These are phyloP conservation scores for Drosophila pseudoobscura DNA, from an alignment of 1,140 invertebrate species.

Conservation along the genomic window DNA sequence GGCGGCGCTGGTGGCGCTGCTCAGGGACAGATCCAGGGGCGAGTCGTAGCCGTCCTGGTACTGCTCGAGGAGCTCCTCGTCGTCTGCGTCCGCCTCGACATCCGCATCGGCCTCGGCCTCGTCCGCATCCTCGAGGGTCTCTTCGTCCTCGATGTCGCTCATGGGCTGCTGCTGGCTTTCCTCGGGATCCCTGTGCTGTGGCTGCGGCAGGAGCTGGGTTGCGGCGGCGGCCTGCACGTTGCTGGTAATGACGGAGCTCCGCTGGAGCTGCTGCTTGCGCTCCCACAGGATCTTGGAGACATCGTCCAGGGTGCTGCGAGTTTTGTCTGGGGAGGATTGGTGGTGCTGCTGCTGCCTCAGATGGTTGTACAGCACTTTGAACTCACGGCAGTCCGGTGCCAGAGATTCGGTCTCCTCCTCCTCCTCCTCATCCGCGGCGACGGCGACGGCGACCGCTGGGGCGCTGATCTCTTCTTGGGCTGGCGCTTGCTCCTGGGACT, in stretches of 20 bases:
- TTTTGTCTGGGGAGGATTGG: conserved; percentile 61
- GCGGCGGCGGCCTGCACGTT: conserved; percentile 16
- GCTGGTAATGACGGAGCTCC: conserved; percentile 72
- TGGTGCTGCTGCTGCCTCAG: conserved; percentile 65
- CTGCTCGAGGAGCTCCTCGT: conserved; percentile 62
- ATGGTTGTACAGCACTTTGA: conserved; percentile 80
- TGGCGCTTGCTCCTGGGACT: conserved; percentile 16
- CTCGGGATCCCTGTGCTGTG: conserved; percentile 15
- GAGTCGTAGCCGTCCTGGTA: conserved; percentile 83
- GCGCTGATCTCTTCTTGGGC: neutral
- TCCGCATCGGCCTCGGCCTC: conserved; percentile 45
- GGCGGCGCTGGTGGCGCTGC: conserved; percentile 54
- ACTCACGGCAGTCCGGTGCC: conserved; percentile 65
- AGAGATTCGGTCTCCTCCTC: conserved; percentile 35
- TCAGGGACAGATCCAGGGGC: conserved; percentile 86
- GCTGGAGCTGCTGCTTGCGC: conserved; percentile 71
- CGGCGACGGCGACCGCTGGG: conserved; percentile 1
- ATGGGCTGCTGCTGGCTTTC: conserved; percentile 47
- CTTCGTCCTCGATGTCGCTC: conserved; percentile 74
- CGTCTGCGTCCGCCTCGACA: conserved; percentile 62
- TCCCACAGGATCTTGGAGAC: conserved; percentile 73
- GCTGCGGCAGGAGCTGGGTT: conserved; percentile 15
- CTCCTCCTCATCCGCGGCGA: conserved; percentile 12
- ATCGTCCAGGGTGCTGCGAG: conserved; percentile 69
- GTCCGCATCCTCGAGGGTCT: conserved; percentile 62